Conservation (phyloP, 2,888 invertebrate species). For the Drosophila bunnanda region DNA sequence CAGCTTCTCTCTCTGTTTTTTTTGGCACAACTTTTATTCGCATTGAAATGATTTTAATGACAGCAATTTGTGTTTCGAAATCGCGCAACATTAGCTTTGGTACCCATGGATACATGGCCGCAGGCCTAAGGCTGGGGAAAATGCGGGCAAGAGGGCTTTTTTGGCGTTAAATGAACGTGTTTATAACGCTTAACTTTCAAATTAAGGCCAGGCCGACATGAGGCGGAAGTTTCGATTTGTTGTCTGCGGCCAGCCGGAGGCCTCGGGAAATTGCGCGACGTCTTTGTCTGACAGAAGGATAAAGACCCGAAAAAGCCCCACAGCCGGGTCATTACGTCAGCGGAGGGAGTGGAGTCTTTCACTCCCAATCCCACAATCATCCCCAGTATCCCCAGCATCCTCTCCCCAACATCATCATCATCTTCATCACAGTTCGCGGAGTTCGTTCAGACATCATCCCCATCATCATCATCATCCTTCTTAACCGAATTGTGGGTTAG, state of each 20-base stretch:
- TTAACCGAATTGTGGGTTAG: constrained; percentile 71
- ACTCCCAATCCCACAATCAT: constrained; percentile 47
- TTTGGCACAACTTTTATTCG: constrained; percentile 62
- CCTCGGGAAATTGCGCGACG: constrained; percentile 60
- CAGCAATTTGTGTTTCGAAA: constrained; percentile 79
- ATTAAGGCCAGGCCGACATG: constrained; percentile 67
- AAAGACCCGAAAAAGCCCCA: constrained; percentile 30
- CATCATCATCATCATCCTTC: constrained; percentile 1
- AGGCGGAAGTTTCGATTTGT: constrained; percentile 78
- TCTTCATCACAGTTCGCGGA: neutral
- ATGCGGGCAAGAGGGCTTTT: neutral
- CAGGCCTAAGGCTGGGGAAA: neutral
- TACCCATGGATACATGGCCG: constrained; percentile 32
- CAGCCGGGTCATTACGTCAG: constrained; percentile 68
- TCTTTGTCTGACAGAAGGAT: constrained; percentile 58
- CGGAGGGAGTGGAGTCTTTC: constrained; percentile 42
- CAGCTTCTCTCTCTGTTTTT: constrained; percentile 25
- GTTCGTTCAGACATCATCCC: constrained; percentile 11
- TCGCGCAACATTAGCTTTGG: constrained; percentile 78
- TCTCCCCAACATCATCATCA: constrained; percentile 18
- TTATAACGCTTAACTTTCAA: constrained; percentile 80
- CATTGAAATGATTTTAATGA: constrained; percentile 80
- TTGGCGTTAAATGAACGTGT: constrained; percentile 70
- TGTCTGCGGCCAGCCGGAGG: constrained; percentile 68
- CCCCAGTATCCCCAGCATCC: constrained; percentile 38